Evolutionary conservation across 2,888 invertebrate species (phyloP), one percentile per base, ranked within the genome.

Genomic region (Notocelia uddmanniana): DNA sequence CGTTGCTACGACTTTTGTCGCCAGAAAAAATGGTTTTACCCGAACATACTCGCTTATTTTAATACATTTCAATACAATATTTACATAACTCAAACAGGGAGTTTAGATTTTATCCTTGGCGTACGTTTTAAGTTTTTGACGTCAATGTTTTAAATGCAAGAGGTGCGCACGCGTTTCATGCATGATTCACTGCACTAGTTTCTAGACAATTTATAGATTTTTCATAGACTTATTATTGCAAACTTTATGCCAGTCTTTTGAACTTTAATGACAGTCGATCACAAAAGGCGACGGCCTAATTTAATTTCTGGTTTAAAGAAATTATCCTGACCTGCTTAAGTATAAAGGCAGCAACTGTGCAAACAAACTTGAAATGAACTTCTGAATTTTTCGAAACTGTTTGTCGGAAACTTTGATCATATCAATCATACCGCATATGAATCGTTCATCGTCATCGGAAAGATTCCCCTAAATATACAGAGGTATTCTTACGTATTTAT

Each of bases 141-240:
- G 87, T 86, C 87, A 88, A 80, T 84, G 82, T 80, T 83, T 84
- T 81, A 81, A 85, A 84, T 87, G 83, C 83, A 87, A 80, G 79
- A 80, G 78, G 78, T 80, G 78, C 79, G 78, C 72, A 76, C 76
- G 78, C 73, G 77, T 64, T 77, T 73, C 73, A 75, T 78, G 69
- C 78, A 76, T 86, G 84, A 87, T 80, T 85, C 85, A 87, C 80
- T 80, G 76, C 78, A 76, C 78, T 78, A 80, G 79, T 83, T 83
- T 84, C 74, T 74, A 75, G 59, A 21, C 15, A 71, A 54, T 67
- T 71, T 54, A 67, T 60, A 67, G 52, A 48, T 23, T 64, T 63
- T 68, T 59, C 58, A 58, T 31, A 64, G 54, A 45, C 52, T 59
- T 58, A 70, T 21, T 31, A 58, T 26, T 37, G 19, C 41, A 45